A percentile compares a stretch with the other conserved stretches of the same genome.
phyloP scores from a whole-genome alignment of 2,888 invertebrate species.

The Napeogenes sylphis region DNA sequence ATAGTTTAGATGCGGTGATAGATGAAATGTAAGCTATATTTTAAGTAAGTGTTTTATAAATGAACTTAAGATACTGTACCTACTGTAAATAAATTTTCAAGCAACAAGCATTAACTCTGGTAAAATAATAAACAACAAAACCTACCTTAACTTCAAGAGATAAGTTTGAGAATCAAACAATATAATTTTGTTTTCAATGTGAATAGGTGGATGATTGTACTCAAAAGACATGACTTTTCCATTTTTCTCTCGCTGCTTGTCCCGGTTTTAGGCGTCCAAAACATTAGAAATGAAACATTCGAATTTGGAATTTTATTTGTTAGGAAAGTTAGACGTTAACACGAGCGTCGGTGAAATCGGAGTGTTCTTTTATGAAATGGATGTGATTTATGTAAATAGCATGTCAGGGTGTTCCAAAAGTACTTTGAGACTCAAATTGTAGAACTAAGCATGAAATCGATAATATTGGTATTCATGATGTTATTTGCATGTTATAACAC shows the following conservation, averaged over 20 bases:
- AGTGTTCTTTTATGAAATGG: slow-evolving; percentile 48
- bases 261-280: slow-evolving; percentile 34
- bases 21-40: too few relatives aligned
- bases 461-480: slow-evolving; percentile 26
- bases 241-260: slow-evolving; percentile 47
- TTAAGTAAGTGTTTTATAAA: background rate
- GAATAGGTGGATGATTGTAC: slow-evolving; percentile 27
- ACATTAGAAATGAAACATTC: slow-evolving; percentile 48
- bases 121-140: slow-evolving; percentile 10
- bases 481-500: slow-evolving; percentile 22
- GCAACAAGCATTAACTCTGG: slow-evolving; percentile 14
- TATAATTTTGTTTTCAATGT: slow-evolving; percentile 11
- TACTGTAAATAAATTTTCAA: slow-evolving; percentile 24
- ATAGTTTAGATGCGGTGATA: too few relatives aligned
- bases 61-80: slow-evolving; percentile 13
- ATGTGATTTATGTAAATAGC: slow-evolving; percentile 57
- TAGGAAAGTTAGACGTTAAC: slow-evolving; percentile 41
- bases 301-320: slow-evolving; percentile 49
- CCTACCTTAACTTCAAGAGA: background rate
- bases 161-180: slow-evolving; percentile 14
- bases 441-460: slow-evolving; percentile 27
- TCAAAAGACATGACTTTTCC: slow-evolving; percentile 57
- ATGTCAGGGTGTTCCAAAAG: slow-evolving; percentile 35
- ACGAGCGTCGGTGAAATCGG: slow-evolving; percentile 33
- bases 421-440: slow-evolving; percentile 19